phyloP scores from a whole-genome alignment of 1,140 invertebrate genomes.

The Nylanderia fulva region DNA sequence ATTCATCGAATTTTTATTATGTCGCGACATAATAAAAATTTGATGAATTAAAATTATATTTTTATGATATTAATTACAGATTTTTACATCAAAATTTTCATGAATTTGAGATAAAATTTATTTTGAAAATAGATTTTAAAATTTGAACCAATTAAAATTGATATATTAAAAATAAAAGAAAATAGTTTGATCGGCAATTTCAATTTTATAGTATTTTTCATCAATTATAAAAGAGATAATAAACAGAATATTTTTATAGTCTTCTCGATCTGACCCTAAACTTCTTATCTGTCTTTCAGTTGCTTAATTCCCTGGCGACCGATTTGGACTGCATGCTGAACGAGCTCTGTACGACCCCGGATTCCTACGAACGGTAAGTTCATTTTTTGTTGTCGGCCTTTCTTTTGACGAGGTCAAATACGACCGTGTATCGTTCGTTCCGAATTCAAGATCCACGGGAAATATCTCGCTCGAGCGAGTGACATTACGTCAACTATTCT shows the following conservation, averaged over 20 bases:
- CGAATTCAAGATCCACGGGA: neutral
- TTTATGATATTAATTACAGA: no score
- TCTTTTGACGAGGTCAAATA: conserved; percentile 54
- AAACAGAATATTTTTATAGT: conserved; percentile 18
- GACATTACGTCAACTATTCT: neutral
- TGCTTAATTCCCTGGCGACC: conserved; percentile 90
- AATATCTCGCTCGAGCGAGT: neutral
- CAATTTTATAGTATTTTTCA: neutral
- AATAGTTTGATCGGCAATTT: neutral
- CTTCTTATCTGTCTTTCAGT: conserved; percentile 85
- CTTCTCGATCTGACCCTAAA: conserved; percentile 41
- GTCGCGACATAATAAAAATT: no score
- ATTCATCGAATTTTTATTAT: no score
- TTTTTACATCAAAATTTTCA: no score
- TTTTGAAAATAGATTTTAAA: no score
- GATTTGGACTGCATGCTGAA: conserved; percentile 91
- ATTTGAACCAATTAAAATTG: no score
- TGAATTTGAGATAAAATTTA: no score
- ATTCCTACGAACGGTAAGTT: conserved; percentile 81
- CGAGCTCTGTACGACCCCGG: conserved; percentile 87
- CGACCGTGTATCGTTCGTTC: neutral
- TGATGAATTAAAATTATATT: no score
- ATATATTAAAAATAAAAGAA: no score
- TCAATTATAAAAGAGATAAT: neutral
- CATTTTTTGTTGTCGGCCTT: conserved; percentile 39